phyloP scores from a whole-genome alignment of 1,140 invertebrate species.

The Danaus melanippus region DNA sequence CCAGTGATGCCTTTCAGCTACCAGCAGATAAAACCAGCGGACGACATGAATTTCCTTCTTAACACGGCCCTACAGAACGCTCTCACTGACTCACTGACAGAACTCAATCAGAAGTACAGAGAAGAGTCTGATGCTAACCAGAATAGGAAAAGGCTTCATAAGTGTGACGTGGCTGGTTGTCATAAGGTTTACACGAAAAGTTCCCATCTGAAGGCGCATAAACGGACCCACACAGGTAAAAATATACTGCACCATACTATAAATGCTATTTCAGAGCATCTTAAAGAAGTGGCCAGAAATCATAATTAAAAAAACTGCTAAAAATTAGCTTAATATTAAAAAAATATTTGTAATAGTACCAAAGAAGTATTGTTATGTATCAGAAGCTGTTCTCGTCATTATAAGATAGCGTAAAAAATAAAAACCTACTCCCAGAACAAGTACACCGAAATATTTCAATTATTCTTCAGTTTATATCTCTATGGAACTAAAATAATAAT shows the following conservation, averaged over 20 bases:
- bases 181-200: conserved; percentile 98
- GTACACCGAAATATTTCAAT: too few species aligned
- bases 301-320: too few species aligned
- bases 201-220: conserved; percentile 97
- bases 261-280: conserved; percentile 14
- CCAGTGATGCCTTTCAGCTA: conserved; percentile 30
- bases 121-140: conserved; percentile 19
- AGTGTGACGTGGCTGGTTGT: conserved; percentile 95
- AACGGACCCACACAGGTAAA: conserved; percentile 97
- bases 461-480: too few species aligned
- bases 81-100: conserved; percentile 34
- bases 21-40: conserved; percentile 19
- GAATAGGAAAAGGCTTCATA: conserved; percentile 77
- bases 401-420: too few species aligned
- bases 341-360: too few species aligned
- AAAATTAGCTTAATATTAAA: too few species aligned
- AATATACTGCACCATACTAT: not conserved
- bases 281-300: too few species aligned
- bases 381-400: too few species aligned
- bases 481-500: too few species aligned
- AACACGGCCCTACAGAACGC: conserved; percentile 52
- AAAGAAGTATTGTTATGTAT: too few species aligned
- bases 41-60: conserved; percentile 45
- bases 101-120: conserved; percentile 25
- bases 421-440: too few species aligned